Conservation (phyloP, 2,113 vertebrate species). For the Tachysurus fulvidraco region DNA sequence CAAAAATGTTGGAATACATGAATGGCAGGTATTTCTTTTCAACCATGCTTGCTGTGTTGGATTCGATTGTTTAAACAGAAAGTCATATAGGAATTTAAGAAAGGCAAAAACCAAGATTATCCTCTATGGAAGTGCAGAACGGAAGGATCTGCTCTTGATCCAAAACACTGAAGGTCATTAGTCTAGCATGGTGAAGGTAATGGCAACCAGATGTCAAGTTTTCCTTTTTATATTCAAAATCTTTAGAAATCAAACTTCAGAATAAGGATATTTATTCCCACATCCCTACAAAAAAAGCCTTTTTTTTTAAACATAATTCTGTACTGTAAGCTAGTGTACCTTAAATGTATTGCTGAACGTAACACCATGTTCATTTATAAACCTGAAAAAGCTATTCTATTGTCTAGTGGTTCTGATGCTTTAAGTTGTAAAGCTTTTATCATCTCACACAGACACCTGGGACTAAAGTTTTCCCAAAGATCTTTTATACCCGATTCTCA, state of each 20-base stretch:
- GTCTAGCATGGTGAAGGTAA: too few species aligned
- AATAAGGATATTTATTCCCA: too few species aligned
- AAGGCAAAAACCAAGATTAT: too few species aligned
- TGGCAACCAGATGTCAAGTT: too few species aligned
- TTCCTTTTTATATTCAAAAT: too few species aligned
- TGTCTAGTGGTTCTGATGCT: background rate
- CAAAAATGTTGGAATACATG: background rate
- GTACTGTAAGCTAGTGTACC: background rate
- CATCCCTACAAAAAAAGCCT: background rate
- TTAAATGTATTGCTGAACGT: background rate
- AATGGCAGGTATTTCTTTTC: background rate
- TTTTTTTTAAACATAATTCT: too few species aligned
- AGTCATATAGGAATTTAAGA: too few species aligned
- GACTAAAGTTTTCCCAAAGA: background rate
- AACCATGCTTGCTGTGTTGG: too few species aligned
- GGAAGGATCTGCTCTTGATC: too few species aligned
- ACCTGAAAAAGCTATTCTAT: background rate
- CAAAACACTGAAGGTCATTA: too few species aligned
- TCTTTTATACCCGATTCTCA: background rate
- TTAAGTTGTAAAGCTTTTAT: background rate
- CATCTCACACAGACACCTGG: background rate
- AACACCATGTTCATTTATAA: background rate
- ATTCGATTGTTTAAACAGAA: background rate
- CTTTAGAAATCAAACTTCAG: too few species aligned
- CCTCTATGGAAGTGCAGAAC: too few species aligned